Evolutionary conservation across 2,797 vertebrate species (phyloP).

Genomic region (Epinephelus awoara): DNA sequence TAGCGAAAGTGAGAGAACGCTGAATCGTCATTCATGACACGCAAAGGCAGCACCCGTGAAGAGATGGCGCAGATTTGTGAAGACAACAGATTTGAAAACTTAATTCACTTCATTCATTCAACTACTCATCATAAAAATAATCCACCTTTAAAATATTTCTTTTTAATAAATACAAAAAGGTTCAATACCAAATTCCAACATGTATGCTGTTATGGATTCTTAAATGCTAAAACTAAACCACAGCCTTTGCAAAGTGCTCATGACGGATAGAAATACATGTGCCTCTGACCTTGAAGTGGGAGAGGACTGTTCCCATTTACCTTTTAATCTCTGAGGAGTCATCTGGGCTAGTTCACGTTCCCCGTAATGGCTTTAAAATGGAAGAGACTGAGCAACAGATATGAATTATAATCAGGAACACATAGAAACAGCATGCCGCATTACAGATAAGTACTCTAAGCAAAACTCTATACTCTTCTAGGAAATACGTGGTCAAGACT

Average conservation of each 20-base stretch:
- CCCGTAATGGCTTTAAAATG: constrained; percentile 38
- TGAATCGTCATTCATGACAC: constrained; percentile 47
- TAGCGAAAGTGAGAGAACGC: constrained; percentile 47
- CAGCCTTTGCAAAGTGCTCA: constrained; percentile 21
- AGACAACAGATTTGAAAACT: constrained; percentile 22
- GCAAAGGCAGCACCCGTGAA: constrained; percentile 21
- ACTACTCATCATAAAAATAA: neutral
- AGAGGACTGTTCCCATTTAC: constrained; percentile 46
- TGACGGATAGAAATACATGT: constrained; percentile 11
- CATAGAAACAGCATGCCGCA: neutral
- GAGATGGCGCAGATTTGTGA: constrained; percentile 21
- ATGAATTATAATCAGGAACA: constrained; percentile 25
- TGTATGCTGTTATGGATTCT: neutral
- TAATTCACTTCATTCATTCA: neutral
- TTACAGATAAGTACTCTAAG: constrained; percentile 15
- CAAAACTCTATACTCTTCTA: neutral
- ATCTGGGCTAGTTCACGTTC: constrained; percentile 32
- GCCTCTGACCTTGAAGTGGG: constrained; percentile 45
- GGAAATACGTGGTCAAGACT: constrained; percentile 26
- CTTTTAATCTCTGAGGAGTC: constrained; percentile 55
- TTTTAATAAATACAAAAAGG: neutral
- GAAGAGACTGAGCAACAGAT: constrained; percentile 39
- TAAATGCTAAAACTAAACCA: constrained; percentile 10
- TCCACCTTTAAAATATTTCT: neutral
- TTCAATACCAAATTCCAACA: neutral